A percentile compares a stretch with the other conserved stretches of the same genome.
These are phyloP conservation scores for Sciaenops ocellatus DNA, from an alignment of 2,797 vertebrate species.

Conservation along the genomic window DNA sequence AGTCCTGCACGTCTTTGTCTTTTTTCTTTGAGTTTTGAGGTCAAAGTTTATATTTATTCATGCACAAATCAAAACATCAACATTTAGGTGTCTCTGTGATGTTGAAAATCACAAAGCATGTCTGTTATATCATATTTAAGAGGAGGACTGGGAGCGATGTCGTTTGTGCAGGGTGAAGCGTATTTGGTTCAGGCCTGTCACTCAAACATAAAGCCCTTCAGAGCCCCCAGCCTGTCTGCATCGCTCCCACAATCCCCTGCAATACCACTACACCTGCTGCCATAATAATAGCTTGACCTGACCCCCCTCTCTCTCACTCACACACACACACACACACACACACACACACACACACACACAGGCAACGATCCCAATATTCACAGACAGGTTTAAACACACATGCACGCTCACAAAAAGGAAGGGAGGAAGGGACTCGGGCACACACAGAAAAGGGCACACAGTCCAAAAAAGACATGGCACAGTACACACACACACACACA, in stretches of 20 bases:
- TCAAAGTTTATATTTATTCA: too few relatives aligned
- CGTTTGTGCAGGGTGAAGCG: conserved; percentile 38
- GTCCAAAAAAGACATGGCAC: neutral
- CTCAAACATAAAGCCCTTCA: conserved; percentile 67
- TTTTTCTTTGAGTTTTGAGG: too few relatives aligned
- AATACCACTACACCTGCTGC: conserved; percentile 74
- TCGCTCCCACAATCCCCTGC: conserved; percentile 74
- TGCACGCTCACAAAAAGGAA: neutral
- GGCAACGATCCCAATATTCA: conserved; percentile 62
- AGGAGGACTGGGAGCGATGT: neutral
- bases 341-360: conserved; percentile 14
- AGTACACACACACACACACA: conserved; percentile 15
- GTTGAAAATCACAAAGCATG: neutral
- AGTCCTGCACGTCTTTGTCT: too few relatives aligned
- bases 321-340: conserved; percentile 30
- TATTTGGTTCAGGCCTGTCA: conserved; percentile 59
- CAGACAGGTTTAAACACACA: conserved; percentile 22
- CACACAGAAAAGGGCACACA: neutral
- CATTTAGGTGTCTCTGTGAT: neutral
- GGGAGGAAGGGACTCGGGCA: neutral
- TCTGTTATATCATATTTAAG: conserved; percentile 5
- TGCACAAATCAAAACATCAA: too few relatives aligned
- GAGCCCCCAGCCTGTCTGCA: conserved; percentile 65
- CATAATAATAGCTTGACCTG: conserved; percentile 79
- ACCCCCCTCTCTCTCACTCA: conserved; percentile 29